These are phyloP conservation scores for Brachionus plicatilis DNA, from an alignment of 1,140 invertebrate genomes.

Conservation along the genomic window DNA sequence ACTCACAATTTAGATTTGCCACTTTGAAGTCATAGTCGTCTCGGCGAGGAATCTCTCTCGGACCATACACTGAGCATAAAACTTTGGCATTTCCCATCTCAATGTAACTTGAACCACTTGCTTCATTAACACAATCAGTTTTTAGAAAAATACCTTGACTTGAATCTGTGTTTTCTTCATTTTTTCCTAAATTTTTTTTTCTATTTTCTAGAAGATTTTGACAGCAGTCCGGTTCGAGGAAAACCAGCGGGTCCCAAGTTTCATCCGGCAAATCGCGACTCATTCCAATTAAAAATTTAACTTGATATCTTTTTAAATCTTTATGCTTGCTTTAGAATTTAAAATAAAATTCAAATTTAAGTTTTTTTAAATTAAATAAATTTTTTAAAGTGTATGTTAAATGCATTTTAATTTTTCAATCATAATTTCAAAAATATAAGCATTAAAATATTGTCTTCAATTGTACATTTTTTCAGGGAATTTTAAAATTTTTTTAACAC, in stretches of 20 bases:
- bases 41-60: not conserved
- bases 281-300: not conserved
- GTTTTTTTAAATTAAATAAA: too few species aligned
- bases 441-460: too few species aligned
- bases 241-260: slow-evolving; percentile 26
- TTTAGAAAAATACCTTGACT: slow-evolving; percentile 29
- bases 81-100: slow-evolving; percentile 23
- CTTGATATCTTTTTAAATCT: too few species aligned
- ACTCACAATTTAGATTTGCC: not conserved
- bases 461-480: too few species aligned
- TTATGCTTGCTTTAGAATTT: too few species aligned
- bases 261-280: slow-evolving; percentile 3
- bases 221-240: not conserved
- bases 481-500: too few species aligned
- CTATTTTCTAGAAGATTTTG: not conserved
- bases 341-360: too few species aligned
- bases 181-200: not conserved
- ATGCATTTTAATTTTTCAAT: too few species aligned
- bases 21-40: slow-evolving; percentile 20
- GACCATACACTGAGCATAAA: slow-evolving; percentile 23
- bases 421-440: too few species aligned
- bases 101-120: slow-evolving; percentile 36
- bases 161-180: not conserved
- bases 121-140: slow-evolving; percentile 38
- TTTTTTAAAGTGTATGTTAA: too few species aligned